A percentile compares a stretch with the other conserved stretches of the same genome.
These are phyloP conservation scores for Brachionus plicatilis DNA, from an alignment of 1,140 invertebrate genomes.

Conservation along the genomic window DNA sequence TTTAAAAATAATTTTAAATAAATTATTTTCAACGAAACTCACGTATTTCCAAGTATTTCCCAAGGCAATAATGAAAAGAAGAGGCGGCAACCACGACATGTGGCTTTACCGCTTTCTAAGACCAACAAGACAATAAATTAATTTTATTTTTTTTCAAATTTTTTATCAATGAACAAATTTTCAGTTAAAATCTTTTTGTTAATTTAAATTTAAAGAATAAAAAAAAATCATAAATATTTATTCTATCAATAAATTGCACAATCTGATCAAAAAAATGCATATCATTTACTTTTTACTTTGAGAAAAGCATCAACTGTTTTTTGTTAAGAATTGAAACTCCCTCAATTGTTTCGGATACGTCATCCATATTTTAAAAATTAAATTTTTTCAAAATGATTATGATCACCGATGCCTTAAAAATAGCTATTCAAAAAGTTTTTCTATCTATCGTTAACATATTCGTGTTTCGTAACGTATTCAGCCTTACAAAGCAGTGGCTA, in stretches of 20 bases:
- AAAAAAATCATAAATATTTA: neutral
- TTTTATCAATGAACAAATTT: too few relatives aligned
- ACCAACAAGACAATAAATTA: too few relatives aligned
- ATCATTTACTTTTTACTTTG: neutral
- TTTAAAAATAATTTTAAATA: too few relatives aligned
- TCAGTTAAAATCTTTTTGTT: neutral
- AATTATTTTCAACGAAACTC: too few relatives aligned
- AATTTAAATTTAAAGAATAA: neutral
- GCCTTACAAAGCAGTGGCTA: neutral
- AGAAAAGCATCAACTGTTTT: neutral
- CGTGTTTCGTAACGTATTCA: constrained; percentile 1
- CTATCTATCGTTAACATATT: constrained; percentile 2
- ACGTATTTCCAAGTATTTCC: too few relatives aligned
- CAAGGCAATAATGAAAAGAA: too few relatives aligned
- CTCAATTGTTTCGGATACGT: neutral
- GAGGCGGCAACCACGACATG: too few relatives aligned
- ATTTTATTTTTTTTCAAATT: too few relatives aligned
- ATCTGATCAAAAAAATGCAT: neutral
- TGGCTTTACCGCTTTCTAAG: too few relatives aligned
- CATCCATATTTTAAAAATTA: neutral
- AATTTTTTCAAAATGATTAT: constrained; percentile 8
- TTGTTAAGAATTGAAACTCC: neutral
- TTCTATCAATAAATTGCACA: neutral
- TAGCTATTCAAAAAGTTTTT: constrained; percentile 20
- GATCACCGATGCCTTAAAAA: constrained; percentile 33